A percentile compares a stretch with the other conserved stretches of the same genome.
Evolutionary conservation across 2,797 vertebrate genomes (phyloP).

Genomic region (Kryptolebias ocellatus): DNA sequence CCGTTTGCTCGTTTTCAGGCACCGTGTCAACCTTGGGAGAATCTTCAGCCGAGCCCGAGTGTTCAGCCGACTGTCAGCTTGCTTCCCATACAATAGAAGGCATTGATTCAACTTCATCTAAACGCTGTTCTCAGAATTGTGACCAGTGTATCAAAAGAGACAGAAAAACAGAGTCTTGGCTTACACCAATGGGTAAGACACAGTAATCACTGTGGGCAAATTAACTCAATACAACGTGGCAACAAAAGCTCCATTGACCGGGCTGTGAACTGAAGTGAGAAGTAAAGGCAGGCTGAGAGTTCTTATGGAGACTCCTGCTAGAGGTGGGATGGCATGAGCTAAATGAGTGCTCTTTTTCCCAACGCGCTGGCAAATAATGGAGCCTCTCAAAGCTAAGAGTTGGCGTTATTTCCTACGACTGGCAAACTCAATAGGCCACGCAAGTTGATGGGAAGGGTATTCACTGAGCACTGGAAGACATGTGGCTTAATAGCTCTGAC

Average conservation of each 20-base stretch:
- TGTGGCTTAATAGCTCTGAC: no score
- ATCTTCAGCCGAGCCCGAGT: slow-evolving; percentile 26
- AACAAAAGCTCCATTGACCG: slow-evolving; percentile 73
- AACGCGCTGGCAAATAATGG: slow-evolving; percentile 22
- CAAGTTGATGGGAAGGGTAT: no score
- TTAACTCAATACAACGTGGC: slow-evolving; percentile 63
- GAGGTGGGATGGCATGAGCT: slow-evolving; percentile 20
- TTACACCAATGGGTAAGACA: slow-evolving; percentile 52
- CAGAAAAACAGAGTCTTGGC: slow-evolving; percentile 60
- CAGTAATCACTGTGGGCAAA: slow-evolving; percentile 67
- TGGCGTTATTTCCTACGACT: slow-evolving; percentile 33
- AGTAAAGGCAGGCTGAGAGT: slow-evolving; percentile 43
- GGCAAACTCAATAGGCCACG: background rate
- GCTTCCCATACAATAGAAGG: slow-evolving; percentile 51
- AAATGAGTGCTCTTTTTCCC: slow-evolving; percentile 3
- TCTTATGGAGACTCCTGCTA: slow-evolving; percentile 15
- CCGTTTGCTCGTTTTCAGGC: slow-evolving; percentile 19
- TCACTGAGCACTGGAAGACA: no score
- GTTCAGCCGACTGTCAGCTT: slow-evolving; percentile 52
- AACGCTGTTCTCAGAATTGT: slow-evolving; percentile 64
- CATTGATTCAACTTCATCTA: slow-evolving; percentile 66
- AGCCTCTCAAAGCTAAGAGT: slow-evolving; percentile 27
- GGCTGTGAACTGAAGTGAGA: slow-evolving; percentile 49
- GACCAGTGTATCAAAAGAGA: slow-evolving; percentile 66
- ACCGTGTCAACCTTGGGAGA: slow-evolving; percentile 37